Conservation (phyloP, 2,797 vertebrate species). For the Scleropages formosus region DNA sequence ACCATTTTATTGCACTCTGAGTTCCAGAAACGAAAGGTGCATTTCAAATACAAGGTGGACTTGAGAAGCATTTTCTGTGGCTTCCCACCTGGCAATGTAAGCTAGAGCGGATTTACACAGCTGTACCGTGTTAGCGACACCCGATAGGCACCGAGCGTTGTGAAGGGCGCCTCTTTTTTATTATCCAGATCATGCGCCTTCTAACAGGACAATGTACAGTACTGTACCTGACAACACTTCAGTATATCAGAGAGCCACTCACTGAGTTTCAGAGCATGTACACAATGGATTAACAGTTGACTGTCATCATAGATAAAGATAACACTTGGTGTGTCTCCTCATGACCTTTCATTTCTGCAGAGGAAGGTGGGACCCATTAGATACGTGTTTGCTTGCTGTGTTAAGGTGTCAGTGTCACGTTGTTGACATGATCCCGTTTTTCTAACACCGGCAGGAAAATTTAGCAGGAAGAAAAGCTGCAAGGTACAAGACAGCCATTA, state of each 20-base stretch:
- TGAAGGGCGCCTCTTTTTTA: constrained; percentile 5
- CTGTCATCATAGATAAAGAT: neutral
- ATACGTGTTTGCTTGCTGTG: constrained; percentile 31
- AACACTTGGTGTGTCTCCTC: neutral
- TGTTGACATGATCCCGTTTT: too few species aligned
- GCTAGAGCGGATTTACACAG: constrained; percentile 29
- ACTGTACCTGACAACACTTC: neutral
- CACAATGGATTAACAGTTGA: neutral
- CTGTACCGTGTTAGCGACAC: neutral
- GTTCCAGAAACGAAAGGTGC: neutral
- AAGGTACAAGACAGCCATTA: neutral
- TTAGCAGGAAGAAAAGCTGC: constrained; percentile 26
- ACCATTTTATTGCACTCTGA: neutral
- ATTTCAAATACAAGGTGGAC: neutral
- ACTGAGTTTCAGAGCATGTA: neutral
- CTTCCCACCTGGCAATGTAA: constrained; percentile 30
- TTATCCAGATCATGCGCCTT: neutral
- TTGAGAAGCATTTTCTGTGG: neutral
- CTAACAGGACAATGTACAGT: constrained; percentile 4
- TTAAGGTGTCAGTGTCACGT: constrained; percentile 2
- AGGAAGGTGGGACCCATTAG: neutral
- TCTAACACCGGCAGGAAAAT: neutral
- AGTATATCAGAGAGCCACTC: neutral
- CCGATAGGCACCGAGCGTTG: neutral
- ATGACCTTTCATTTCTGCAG: neutral